A percentile compares a stretch with the other conserved stretches of the same genome.
phyloP scores from a whole-genome alignment of 2,113 vertebrate species.

The Silurus meridionalis region DNA sequence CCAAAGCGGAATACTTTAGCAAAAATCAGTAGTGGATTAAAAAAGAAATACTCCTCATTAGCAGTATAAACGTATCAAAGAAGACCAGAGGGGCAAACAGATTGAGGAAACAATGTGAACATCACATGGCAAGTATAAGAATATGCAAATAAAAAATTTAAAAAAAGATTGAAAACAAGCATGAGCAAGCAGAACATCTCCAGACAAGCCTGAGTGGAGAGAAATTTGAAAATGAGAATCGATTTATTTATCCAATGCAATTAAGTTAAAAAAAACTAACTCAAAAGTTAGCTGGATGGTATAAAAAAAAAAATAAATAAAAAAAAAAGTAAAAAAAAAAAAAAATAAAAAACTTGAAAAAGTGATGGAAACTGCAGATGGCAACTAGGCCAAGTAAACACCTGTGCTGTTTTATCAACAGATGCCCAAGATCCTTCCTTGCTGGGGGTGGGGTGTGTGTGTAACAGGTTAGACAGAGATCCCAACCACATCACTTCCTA shows the following conservation, averaged over 20 bases:
- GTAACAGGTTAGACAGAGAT: constrained; percentile 35
- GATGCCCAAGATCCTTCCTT: constrained; percentile 46
- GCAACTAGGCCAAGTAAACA: neutral
- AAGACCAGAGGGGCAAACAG: neutral
- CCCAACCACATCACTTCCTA: constrained; percentile 28
- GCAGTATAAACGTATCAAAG: neutral
- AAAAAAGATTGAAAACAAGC: neutral
- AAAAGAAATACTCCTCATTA: neutral
- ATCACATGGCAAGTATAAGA: neutral
- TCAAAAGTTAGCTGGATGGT: neutral
- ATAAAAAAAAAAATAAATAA: neutral
- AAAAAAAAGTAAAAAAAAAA: neutral
- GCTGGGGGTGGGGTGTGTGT: neutral
- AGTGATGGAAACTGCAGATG: neutral
- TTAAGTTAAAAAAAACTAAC: neutral
- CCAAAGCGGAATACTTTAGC: neutral
- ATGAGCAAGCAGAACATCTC: neutral
- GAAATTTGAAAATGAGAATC: neutral
- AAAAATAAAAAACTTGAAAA: neutral
- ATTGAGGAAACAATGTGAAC: neutral
- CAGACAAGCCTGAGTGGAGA: neutral
- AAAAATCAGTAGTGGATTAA: neutral
- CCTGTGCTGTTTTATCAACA: constrained; percentile 12
- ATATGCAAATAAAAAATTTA: neutral
- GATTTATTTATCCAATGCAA: neutral